Percentiles rank a stretch among this genome's conserved stretches.
phyloP scores from a whole-genome alignment of 2,797 vertebrate species.

The Arnoldichthys spilopterus region DNA sequence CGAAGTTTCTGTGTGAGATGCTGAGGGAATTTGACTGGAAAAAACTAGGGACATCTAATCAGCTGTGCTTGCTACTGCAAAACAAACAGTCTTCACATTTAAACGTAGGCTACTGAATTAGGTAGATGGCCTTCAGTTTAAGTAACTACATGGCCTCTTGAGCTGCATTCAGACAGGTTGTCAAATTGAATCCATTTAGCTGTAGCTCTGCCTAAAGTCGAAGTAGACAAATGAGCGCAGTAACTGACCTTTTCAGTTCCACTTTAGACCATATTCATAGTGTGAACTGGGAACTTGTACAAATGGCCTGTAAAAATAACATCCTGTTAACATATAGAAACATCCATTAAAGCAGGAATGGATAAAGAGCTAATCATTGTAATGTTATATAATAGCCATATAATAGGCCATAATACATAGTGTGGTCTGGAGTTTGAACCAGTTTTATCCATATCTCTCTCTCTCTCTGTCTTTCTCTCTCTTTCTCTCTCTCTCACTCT shows the following conservation, averaged over 20 bases:
- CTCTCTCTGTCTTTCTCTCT: slow-evolving; percentile 7
- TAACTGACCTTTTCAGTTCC: background rate
- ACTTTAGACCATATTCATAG: background rate
- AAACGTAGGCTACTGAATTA: background rate
- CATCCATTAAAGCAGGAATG: background rate
- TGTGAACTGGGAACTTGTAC: background rate
- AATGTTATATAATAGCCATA: too few relatives aligned
- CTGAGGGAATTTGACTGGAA: background rate
- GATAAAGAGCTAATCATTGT: background rate
- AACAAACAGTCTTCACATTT: slow-evolving; percentile 3
- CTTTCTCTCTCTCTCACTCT: slow-evolving; percentile 65
- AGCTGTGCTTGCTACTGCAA: slow-evolving; percentile 7
- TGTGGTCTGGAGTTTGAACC: too few relatives aligned
- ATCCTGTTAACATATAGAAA: background rate
- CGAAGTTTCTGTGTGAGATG: slow-evolving; percentile 30
- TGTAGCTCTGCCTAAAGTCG: background rate
- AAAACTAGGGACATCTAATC: slow-evolving; percentile 22
- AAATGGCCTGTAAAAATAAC: background rate
- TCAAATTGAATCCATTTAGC: background rate
- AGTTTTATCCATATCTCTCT: too few relatives aligned
- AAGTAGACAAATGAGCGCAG: background rate
- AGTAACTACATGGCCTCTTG: background rate
- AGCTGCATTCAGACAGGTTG: background rate
- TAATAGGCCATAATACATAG: too few relatives aligned
- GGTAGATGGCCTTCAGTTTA: slow-evolving; percentile 13